phyloP scores from a whole-genome alignment of 2,797 vertebrate genomes.

The Acanthurus tractus region DNA sequence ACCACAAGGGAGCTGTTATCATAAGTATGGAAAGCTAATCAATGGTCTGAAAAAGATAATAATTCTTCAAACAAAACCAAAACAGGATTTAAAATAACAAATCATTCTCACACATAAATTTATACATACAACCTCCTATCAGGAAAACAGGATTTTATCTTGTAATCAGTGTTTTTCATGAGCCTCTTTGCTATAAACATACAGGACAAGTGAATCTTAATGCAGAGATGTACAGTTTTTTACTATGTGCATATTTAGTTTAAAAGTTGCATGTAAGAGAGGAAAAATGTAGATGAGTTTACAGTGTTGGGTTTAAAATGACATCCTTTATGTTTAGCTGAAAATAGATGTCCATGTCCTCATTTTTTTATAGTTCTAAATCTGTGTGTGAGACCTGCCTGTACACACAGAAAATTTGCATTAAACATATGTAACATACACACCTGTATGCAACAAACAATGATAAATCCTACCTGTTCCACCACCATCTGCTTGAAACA shows the following conservation, averaged over 20 bases:
- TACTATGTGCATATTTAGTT: constrained; percentile 4
- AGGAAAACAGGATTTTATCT: too few relatives aligned
- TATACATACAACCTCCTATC: too few relatives aligned
- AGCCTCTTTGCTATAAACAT: too few relatives aligned
- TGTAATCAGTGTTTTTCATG: too few relatives aligned
- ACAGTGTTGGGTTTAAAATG: constrained; percentile 41
- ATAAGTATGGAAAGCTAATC: neutral
- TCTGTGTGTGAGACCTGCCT: constrained; percentile 35
- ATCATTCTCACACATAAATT: too few relatives aligned
- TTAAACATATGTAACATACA: constrained; percentile 32
- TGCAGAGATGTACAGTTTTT: too few relatives aligned
- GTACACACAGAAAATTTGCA: constrained; percentile 31
- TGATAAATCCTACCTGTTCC: constrained; percentile 39
- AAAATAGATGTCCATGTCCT: constrained; percentile 47
- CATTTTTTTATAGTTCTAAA: constrained; percentile 55
- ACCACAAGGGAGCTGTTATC: neutral
- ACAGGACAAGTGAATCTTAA: too few relatives aligned
- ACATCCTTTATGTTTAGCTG: constrained; percentile 35
- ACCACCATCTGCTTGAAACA: constrained; percentile 42
- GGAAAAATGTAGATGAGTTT: neutral
- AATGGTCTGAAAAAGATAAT: neutral
- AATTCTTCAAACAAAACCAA: neutral
- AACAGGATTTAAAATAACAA: too few relatives aligned
- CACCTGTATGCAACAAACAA: constrained; percentile 42
- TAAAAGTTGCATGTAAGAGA: constrained; percentile 13